Evolutionary conservation across 1,140 invertebrate genomes (phyloP).

Genomic region (Oppia nitens): DNA sequence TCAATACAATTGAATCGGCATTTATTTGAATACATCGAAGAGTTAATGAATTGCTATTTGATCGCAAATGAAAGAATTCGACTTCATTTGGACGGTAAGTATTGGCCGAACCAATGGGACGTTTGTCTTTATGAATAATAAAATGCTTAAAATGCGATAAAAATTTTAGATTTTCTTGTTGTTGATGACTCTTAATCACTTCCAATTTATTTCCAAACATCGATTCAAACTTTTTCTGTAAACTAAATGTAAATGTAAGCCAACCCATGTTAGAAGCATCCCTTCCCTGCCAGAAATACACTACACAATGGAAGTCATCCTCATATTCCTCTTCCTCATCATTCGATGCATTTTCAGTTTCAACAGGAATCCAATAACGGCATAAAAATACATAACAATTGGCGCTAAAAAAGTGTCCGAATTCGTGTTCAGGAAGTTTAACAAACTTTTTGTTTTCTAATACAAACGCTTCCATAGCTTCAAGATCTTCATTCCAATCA

Average conservation of each 20-base stretch:
- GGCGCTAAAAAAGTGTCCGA: conserved; percentile 67
- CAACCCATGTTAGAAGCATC: conserved; percentile 97
- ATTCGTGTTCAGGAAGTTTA: conserved; percentile 77
- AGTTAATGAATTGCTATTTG: conserved; percentile 84
- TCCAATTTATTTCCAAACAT: conserved; percentile 88
- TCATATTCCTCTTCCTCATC: conserved; percentile 46
- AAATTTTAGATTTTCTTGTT: conserved; percentile 98
- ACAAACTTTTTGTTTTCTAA: conserved; percentile 94
- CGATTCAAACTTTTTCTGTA: conserved; percentile 93
- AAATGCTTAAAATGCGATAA: conserved; percentile 94
- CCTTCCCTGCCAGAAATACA: conserved; percentile 98
- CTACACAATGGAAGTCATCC: conserved; percentile 85
- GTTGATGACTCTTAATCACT: conserved; percentile 87
- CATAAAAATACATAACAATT: conserved; percentile 98
- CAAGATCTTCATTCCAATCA: conserved; percentile 89
- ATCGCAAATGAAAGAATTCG: conserved; percentile 85
- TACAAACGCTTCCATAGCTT: conserved; percentile 95
- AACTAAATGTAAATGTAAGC: conserved; percentile 93
- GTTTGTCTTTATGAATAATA: conserved; percentile 77
- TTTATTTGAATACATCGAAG: conserved; percentile 69
- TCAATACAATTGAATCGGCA: conserved; percentile 48
- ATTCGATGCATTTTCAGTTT: conserved; percentile 32
- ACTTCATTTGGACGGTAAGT: conserved; percentile 41
- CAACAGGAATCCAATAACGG: conserved; percentile 68
- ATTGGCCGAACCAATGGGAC: conserved; percentile 29